These are phyloP conservation scores for Agonopterix subpropinquella DNA, from an alignment of 2,888 invertebrate species.

Conservation along the genomic window DNA sequence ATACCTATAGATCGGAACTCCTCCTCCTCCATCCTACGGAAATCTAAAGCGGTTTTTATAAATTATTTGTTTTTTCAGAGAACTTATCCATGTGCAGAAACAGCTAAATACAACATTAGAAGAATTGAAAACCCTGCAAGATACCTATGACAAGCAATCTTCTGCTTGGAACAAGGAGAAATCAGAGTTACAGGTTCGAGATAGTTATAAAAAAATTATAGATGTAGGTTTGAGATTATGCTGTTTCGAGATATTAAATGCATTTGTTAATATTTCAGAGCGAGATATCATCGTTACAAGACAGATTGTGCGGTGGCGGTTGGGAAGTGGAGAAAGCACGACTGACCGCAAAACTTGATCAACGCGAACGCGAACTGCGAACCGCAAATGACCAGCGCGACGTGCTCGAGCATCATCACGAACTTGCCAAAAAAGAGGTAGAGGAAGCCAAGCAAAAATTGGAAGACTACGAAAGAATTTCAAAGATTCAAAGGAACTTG, in stretches of 20 bases:
- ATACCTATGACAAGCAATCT: conserved; percentile 78
- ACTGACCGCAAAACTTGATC: conserved; percentile 81
- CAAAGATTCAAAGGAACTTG: conserved; percentile 86
- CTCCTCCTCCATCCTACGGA: not conserved
- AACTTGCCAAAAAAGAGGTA: conserved; percentile 78
- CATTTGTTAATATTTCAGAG: conserved; percentile 26
- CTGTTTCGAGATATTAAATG: not conserved
- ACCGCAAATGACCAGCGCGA: conserved; percentile 85
- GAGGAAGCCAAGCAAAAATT: conserved; percentile 88
- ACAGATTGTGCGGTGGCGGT: conserved; percentile 68
- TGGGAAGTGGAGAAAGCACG: conserved; percentile 81
- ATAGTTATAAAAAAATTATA: not conserved
- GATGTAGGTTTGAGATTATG: not conserved
- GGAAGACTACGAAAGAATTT: conserved; percentile 89
- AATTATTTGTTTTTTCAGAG: conserved; percentile 52
- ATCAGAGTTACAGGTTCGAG: conserved; percentile 77
- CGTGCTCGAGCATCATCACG: conserved; percentile 84
- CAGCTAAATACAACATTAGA: conserved; percentile 77
- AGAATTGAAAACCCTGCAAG: conserved; percentile 79
- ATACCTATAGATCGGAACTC: not conserved
- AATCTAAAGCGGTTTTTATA: conserved; percentile 1
- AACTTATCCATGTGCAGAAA: conserved; percentile 76
- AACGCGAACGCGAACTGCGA: conserved; percentile 83
- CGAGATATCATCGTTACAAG: conserved; percentile 62
- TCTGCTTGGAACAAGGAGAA: conserved; percentile 85